phyloP scores from a whole-genome alignment of 2,888 invertebrate species.

The Lampropteryx suffumata region DNA sequence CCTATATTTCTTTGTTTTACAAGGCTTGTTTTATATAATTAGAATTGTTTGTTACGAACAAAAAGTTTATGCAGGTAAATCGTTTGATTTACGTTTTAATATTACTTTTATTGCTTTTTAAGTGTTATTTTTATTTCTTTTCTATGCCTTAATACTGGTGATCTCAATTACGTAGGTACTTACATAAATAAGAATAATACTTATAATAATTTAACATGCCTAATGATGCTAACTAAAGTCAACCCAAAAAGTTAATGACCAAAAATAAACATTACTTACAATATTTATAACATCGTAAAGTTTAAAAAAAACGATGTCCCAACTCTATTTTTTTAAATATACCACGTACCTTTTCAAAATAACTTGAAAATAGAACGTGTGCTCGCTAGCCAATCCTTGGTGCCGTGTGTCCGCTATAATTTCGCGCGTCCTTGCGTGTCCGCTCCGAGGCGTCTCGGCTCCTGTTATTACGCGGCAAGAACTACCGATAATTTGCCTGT shows the following conservation, averaged over 20 bases:
- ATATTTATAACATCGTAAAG: background rate
- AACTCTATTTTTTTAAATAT: too few species aligned
- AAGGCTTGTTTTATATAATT: slow-evolving; percentile 46
- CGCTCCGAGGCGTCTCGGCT: slow-evolving; percentile 43
- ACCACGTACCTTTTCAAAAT: background rate
- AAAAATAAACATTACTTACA: background rate
- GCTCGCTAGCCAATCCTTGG: slow-evolving; percentile 15
- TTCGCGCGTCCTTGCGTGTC: slow-evolving; percentile 71
- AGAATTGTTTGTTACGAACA: background rate
- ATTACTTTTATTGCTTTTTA: too few species aligned
- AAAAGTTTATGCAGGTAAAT: background rate
- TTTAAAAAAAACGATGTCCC: too few species aligned
- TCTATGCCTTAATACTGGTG: too few species aligned
- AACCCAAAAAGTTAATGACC: background rate
- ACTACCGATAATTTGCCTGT: slow-evolving; percentile 71
- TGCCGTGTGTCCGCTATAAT: slow-evolving; percentile 55
- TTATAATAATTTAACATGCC: too few species aligned
- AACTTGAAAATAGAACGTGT: background rate
- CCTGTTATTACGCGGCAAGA: slow-evolving; percentile 69
- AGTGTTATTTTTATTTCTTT: too few species aligned
- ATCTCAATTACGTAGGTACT: too few species aligned
- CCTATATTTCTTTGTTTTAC: slow-evolving; percentile 62
- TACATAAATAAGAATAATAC: too few species aligned
- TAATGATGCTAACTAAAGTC: too few species aligned
- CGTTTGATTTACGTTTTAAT: background rate